A percentile compares a stretch with the other conserved stretches of the same genome.
Evolutionary conservation across 2,888 invertebrate species (phyloP).

Genomic region (Pandemis cinnamomeana): DNA sequence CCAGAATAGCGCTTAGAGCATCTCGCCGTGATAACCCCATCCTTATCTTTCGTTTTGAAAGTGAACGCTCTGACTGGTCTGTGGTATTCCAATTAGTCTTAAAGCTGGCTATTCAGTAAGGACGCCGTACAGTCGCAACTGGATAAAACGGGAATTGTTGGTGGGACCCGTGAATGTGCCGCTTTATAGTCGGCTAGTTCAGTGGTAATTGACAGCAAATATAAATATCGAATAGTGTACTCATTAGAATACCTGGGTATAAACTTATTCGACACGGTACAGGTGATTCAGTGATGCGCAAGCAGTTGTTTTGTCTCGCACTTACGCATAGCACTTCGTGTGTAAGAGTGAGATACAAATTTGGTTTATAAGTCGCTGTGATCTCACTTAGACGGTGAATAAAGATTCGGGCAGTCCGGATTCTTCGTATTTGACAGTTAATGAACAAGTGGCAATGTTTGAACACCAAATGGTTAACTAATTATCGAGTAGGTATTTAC

Average conservation of each 20-base stretch:
- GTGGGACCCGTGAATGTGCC: background rate
- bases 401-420: too few species aligned
- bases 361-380: too few species aligned
- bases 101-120: conserved; percentile 7
- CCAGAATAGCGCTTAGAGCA: conserved; percentile 8
- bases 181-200: conserved; percentile 3
- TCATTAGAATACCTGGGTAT: background rate
- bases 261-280: background rate
- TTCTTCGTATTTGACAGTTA: too few species aligned
- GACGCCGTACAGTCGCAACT: background rate
- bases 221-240: conserved; percentile 15
- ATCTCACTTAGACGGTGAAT: too few species aligned
- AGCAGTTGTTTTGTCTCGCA: background rate
- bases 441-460: too few species aligned
- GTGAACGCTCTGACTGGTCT: conserved; percentile 26
- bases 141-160: background rate
- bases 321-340: background rate
- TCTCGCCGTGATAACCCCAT: conserved; percentile 26
- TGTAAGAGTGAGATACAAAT: background rate
- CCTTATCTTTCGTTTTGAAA: conserved; percentile 31
- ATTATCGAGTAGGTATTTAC: too few species aligned
- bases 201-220: conserved; percentile 24
- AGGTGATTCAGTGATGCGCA: background rate
- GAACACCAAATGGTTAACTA: too few species aligned
- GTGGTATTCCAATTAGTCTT: conserved; percentile 18